Conservation (phyloP, 1,140 invertebrate species). For the Ladona fulva region DNA sequence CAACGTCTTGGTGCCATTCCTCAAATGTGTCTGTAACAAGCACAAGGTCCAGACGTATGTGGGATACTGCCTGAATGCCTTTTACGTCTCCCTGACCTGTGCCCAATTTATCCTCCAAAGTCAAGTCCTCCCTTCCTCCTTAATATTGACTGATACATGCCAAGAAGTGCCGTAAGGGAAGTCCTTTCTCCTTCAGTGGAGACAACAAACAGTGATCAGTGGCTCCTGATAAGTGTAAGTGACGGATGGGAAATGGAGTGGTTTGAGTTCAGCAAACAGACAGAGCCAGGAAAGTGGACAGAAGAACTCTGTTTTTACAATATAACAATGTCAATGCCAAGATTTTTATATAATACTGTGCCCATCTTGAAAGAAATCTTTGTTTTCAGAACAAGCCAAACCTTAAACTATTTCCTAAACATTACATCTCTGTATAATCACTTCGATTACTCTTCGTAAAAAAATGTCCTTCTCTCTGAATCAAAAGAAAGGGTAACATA, state of each 20-base stretch:
- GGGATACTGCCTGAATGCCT: neutral
- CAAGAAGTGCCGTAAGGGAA: constrained; percentile 7
- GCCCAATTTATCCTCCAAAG: neutral
- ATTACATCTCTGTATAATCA: neutral
- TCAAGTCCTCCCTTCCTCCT: neutral
- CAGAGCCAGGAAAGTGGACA: neutral
- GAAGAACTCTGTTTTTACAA: constrained; percentile 5
- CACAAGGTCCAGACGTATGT: constrained; percentile 3
- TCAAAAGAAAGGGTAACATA: neutral
- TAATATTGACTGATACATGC: neutral
- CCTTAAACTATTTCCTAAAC: neutral
- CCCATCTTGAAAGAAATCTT: neutral
- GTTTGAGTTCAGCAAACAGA: neutral
- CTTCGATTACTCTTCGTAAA: neutral
- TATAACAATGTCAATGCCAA: constrained; percentile 1
- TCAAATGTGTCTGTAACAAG: neutral
- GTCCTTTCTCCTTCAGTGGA: neutral
- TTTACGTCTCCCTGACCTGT: constrained; percentile 3
- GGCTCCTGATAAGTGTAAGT: neutral
- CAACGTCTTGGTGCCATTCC: neutral
- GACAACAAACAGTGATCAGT: neutral
- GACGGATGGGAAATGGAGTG: neutral
- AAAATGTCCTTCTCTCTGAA: neutral
- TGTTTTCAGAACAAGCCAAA: constrained; percentile 1
- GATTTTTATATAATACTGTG: constrained; percentile 10